Base-by-base conservation (phyloP, 2,797 vertebrate genomes). In the Lithobates pipiens region DNA sequence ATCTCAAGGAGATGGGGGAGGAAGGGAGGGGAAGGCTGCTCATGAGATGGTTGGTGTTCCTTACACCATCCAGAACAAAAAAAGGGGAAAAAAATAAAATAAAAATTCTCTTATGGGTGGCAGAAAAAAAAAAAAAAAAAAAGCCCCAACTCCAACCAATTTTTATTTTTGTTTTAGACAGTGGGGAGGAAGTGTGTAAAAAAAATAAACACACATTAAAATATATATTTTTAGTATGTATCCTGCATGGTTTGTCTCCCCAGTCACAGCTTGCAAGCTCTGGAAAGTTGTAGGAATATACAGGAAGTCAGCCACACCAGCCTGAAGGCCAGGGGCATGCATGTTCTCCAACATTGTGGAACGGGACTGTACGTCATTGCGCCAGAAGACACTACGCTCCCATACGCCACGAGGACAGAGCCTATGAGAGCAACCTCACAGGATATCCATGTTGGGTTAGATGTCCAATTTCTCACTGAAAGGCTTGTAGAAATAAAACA, bases 171-270 rank as follows among this genome's bases (percentile, higher is more conserved):
- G n/a, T n/a, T n/a, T n/a, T n/a, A n/a, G n/a, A n/a, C n/a, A n/a
- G n/a, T n/a, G n/a, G n/a, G n/a, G n/a, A n/a, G n/a, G n/a, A n/a
- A n/a, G n/a, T n/a, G n/a, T n/a, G n/a, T n/a, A n/a, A n/a, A n/a
- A n/a, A n/a, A n/a, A n/a, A n/a, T n/a, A n/a, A n/a, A n/a, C n/a
- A n/a, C n/a, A n/a, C 29, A 32, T 32, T 32, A 32, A 32, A 32
- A 3, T 32, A 32, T 32, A 32, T 32, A 32, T 32, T 32, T 32
- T 32, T 32, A 32, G 3, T 32, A 36, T 84, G 71, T 85, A 34
- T 76, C 88, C 88, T 87, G 77, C 84, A 86, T 88, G 89, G 89
- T 89, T 92, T 91, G 83, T 85, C 92, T 91, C 89, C 90, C 89
- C 89, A 91, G 87, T 90, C 88, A 91, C 1, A 4, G 89, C 90